A percentile compares a stretch with the other conserved stretches of the same genome.
Evolutionary conservation across 1,140 invertebrate genomes (phyloP).

Genomic region (Eufriesea mexicana): DNA sequence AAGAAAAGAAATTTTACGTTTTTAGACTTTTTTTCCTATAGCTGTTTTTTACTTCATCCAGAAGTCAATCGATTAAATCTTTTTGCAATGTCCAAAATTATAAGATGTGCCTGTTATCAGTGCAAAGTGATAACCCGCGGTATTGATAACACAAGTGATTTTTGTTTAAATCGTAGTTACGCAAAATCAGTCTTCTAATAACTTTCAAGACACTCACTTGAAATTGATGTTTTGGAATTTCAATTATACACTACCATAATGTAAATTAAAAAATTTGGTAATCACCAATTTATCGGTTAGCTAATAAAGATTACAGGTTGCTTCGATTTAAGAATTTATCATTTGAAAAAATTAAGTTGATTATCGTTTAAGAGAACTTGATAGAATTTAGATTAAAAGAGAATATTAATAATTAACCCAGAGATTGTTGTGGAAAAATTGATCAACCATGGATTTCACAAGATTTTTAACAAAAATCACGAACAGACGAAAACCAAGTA

Average conservation of each 20-base stretch:
- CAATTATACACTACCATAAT: neutral
- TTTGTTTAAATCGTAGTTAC: neutral
- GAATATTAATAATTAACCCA: too few species aligned
- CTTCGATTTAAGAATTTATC: neutral
- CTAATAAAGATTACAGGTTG: neutral
- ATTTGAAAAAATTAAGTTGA: neutral
- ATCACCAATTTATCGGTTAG: neutral
- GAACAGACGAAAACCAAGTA: constrained; percentile 64
- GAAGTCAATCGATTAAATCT: neutral
- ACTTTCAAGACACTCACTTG: neutral
- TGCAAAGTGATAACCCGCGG: neutral
- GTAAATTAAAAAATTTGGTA: neutral
- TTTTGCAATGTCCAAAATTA: neutral
- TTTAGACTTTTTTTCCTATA: neutral
- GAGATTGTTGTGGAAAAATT: neutral
- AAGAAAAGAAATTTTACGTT: too few species aligned
- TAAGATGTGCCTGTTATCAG: neutral
- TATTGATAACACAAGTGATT: neutral
- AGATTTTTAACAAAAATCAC: constrained; percentile 69
- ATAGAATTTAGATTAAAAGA: neutral
- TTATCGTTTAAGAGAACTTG: too few species aligned
- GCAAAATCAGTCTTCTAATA: neutral
- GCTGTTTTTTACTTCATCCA: neutral
- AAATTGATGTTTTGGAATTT: neutral
- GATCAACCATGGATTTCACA: constrained; percentile 68